phyloP scores from a whole-genome alignment of 2,888 invertebrate species.

The Listrodromus nycthemerus region DNA sequence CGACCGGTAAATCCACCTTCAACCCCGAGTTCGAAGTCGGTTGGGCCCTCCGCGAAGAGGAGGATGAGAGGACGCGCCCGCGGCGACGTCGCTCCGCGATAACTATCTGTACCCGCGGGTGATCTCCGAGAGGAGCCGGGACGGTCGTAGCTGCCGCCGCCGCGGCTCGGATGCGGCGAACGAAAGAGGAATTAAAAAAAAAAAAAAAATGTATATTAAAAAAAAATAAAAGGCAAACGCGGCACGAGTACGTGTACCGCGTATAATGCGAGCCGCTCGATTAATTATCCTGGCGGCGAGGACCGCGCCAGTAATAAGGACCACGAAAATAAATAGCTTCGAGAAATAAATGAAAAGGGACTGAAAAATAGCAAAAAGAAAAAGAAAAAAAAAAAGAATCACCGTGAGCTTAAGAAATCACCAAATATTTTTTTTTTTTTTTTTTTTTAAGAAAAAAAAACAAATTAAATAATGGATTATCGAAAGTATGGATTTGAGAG shows the following conservation, averaged over 20 bases:
- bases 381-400: conserved; percentile 2
- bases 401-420: too few relatives aligned
- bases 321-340: conserved; percentile 11
- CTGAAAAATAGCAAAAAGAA: conserved; percentile 18
- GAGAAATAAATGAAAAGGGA: conserved; percentile 34
- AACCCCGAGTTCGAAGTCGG: conserved; percentile 55
- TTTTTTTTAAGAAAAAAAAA: too few relatives aligned
- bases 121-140: conserved; percentile 49
- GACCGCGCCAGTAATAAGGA: conserved; percentile 41
- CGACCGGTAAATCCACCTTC: conserved; percentile 64
- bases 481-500: background rate
- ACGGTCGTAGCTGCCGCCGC: conserved; percentile 5
- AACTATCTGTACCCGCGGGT: conserved; percentile 64
- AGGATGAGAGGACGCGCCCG: conserved; percentile 52
- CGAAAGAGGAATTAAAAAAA: conserved; percentile 23
- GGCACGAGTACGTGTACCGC: conserved; percentile 32
- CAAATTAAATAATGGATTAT: background rate
- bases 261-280: conserved; percentile 58
- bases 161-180: conserved; percentile 25
- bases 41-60: conserved; percentile 43
- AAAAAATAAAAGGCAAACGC: conserved; percentile 23
- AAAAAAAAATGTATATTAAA: background rate
- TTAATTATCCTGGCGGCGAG: conserved; percentile 59
- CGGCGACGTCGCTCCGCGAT: conserved; percentile 62
- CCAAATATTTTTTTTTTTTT: too few relatives aligned